A percentile compares a stretch with the other conserved stretches of the same genome.
Evolutionary conservation across 2,888 invertebrate species (phyloP).

Genomic region (Pachydiplax longipennis): DNA sequence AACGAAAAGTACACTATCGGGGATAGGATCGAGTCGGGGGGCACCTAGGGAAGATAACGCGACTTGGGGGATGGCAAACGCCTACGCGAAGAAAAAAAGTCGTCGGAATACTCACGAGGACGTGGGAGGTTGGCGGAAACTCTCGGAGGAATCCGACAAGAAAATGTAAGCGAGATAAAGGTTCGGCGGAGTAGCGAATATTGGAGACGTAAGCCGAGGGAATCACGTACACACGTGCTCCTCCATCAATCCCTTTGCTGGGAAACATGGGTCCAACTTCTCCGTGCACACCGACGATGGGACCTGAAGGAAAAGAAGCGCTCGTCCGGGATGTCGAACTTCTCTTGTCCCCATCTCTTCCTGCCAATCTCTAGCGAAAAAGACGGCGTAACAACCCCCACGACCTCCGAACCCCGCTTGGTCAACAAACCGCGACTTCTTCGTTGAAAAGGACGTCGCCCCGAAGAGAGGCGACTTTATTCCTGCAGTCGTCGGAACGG

Average conservation of each 20-base stretch:
- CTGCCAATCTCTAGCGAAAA: background rate
- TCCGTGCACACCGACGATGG: background rate
- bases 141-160: background rate
- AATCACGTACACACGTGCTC: too few relatives aligned
- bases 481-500: background rate
- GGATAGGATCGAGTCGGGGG: too few relatives aligned
- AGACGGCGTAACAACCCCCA: background rate
- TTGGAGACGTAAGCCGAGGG: too few relatives aligned
- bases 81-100: too few relatives aligned
- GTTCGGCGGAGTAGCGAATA: too few relatives aligned
- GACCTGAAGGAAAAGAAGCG: background rate
- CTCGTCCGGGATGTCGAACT: background rate
- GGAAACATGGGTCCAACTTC: background rate
- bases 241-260: too few relatives aligned
- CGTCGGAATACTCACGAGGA: background rate
- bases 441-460: background rate
- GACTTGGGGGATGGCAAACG: too few relatives aligned
- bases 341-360: background rate
- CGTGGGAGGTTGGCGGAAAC: background rate
- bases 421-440: background rate
- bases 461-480: background rate
- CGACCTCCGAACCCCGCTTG: background rate
- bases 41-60: too few relatives aligned
- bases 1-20: too few relatives aligned
- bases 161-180: background rate